These are phyloP conservation scores for Prosopocoilus inquinatus DNA, from an alignment of 2,888 invertebrate genomes.

Conservation along the genomic window DNA sequence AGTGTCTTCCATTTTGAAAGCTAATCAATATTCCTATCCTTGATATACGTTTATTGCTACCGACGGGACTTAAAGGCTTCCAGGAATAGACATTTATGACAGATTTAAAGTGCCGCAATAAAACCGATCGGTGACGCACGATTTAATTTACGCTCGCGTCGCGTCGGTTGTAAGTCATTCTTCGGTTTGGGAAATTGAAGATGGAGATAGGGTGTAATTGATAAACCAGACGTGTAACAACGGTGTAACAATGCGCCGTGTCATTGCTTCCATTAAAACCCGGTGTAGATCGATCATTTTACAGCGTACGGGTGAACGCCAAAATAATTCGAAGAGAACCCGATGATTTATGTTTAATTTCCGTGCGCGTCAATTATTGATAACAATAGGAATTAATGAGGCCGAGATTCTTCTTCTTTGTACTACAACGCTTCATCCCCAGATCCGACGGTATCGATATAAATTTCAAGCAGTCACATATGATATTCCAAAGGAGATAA, in stretches of 20 bases:
- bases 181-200: constrained; percentile 11
- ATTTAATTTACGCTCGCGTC: not conserved
- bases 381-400: no score
- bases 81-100: not conserved
- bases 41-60: constrained; percentile 3
- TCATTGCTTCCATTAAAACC: constrained; percentile 29
- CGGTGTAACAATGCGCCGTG: constrained; percentile 26
- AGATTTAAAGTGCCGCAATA: not conserved
- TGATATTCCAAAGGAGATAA: not conserved
- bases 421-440: no score
- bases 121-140: not conserved
- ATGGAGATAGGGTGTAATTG: constrained; percentile 15
- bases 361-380: no score
- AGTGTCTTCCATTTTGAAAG: not conserved
- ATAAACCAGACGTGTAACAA: constrained; percentile 18
- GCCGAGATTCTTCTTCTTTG: no score
- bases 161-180: constrained; percentile 11
- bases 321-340: no score
- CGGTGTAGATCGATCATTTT: no score
- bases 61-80: not conserved
- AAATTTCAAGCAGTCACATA: not conserved
- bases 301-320: no score
- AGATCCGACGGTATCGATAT: no score
- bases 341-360: no score
- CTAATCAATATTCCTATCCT: not conserved